These are phyloP conservation scores for Paragorgia papillata DNA, from an alignment of 92 coral and sea anemone species.

Conservation along the genomic window DNA sequence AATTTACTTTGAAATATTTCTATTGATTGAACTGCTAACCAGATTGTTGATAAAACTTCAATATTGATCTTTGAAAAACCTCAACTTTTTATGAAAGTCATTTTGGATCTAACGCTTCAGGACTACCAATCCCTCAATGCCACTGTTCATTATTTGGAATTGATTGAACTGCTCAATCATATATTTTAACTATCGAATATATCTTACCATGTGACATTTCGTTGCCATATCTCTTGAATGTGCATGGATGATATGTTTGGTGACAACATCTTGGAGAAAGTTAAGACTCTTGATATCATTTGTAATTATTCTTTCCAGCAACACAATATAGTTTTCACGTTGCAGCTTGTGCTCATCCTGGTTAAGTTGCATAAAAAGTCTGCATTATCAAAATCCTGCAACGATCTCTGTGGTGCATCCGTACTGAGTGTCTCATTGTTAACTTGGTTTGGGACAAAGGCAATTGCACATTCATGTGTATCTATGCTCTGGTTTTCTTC, in stretches of 20 bases:
- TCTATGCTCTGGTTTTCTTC: constrained; percentile 15
- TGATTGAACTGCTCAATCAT: too few species aligned
- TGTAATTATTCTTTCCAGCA: constrained; percentile 5
- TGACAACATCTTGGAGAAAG: not conserved
- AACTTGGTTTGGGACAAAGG: constrained; percentile 24
- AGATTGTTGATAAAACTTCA: too few species aligned
- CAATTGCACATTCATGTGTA: constrained; percentile 1
- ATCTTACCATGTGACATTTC: constrained; percentile 14
- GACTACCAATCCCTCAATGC: too few species aligned
- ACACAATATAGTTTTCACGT: not conserved
- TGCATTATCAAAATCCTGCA: not conserved
- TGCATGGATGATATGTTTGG: not conserved
- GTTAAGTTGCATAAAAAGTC: not conserved
- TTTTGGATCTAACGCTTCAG: too few species aligned
- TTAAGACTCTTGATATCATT: not conserved
- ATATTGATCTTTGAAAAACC: too few species aligned
- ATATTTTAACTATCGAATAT: not conserved
- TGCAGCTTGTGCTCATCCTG: not conserved
- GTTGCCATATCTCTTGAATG: constrained; percentile 8
- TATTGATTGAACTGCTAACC: too few species aligned
- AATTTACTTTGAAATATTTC: too few species aligned
- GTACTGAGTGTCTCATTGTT: not conserved
- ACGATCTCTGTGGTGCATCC: not conserved
- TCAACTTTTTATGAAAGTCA: too few species aligned
- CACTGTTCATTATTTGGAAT: too few species aligned